phyloP scores from a whole-genome alignment of 2,797 vertebrate species.

The Thripadectes ignobilis region DNA sequence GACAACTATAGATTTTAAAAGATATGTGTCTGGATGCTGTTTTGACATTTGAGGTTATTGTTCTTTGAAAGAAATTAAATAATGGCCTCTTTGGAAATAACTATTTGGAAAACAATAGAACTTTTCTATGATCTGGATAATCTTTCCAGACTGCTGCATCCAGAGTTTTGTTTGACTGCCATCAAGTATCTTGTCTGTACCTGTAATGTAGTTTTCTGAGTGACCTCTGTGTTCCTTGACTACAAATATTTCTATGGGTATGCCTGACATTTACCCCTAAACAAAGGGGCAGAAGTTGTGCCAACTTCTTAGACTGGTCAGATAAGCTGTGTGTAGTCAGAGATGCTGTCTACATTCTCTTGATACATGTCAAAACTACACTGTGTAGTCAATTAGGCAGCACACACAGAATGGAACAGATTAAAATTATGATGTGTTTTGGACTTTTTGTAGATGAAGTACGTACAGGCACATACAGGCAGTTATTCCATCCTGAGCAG shows the following conservation, averaged over 20 bases:
- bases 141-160: not conserved
- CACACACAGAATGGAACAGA: not conserved
- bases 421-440: not conserved
- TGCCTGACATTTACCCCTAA: not conserved
- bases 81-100: not conserved
- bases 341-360: not conserved
- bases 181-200: not conserved
- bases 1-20: not conserved
- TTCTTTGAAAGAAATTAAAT: not conserved
- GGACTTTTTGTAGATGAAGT: slow-evolving; percentile 40
- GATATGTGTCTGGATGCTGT: not conserved
- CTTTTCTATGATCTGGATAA: not conserved
- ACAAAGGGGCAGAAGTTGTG: not conserved
- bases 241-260: not conserved
- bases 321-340: not conserved
- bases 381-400: not conserved
- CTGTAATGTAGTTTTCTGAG: not conserved
- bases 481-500: slow-evolving; percentile 66
- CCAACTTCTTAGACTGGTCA: not conserved
- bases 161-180: not conserved
- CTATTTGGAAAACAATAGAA: not conserved
- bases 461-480: slow-evolving; percentile 50
- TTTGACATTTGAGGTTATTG: not conserved
- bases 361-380: rapidly evolving
- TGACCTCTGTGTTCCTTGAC: not conserved